Evolutionary conservation across 2,113 vertebrate genomes (phyloP), one percentile per base, ranked within the genome.

Genomic region (Urocolius indicus): DNA sequence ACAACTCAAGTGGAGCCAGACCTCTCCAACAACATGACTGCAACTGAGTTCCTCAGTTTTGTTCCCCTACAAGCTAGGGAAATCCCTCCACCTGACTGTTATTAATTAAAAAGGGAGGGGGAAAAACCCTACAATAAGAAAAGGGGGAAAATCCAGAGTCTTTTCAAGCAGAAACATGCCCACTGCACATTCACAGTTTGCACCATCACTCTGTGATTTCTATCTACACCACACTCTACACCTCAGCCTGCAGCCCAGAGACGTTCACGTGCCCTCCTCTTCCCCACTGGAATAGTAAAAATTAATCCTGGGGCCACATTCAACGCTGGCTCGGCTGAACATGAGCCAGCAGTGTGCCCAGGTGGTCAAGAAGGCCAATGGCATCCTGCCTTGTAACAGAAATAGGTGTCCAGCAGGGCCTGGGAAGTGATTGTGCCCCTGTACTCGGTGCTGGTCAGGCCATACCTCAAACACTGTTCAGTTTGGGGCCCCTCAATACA

Each of bases 1-100:
- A 96, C 86, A 96, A 91, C 78, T 93, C 61, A 58, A 91, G 83
- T 58, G 65, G 67, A 89, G 69, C 49, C 65, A 3, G 66, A 58
- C 24, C 27, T 67, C 69, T 96, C 62, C 77, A 96, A 41, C 73
- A 90, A 73, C 61, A 38, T 3, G 57, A 90, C 84, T 55, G 68
- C 73, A 90, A 79, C 71, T 67, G 46, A 36, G 36, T 91, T 57
- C 58, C 90, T 87, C 85, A 52, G 83, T 86, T 93, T 78, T 77
- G 21, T 30, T 65, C 71, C 69, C 89, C 66, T 45, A 23, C 10
- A 22, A 83, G 77, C 61, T 58, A 58, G 48, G 34, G 15, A 89
- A 78, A 32, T 41, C n/a, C 63, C 58, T 67, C 45, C 29, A 13
- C 54, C 26, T 22, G 3, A 19, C 24, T 20, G 27, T 43, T 66